Evolutionary conservation across 2,797 vertebrate species (phyloP).

Genomic region (Macroramphosus scolopax): DNA sequence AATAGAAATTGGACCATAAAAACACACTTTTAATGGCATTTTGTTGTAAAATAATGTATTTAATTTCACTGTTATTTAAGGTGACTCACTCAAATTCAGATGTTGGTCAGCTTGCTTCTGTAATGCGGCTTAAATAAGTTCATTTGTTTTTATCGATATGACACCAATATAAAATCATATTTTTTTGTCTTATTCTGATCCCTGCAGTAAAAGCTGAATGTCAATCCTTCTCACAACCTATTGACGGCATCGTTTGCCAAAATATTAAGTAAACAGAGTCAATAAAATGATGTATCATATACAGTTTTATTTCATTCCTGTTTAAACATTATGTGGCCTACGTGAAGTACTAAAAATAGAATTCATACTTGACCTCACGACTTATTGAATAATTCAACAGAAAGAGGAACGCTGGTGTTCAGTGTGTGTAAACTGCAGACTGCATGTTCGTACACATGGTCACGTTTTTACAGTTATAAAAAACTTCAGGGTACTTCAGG

Average conservation of each 20-base stretch:
- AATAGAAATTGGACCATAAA: too few species aligned
- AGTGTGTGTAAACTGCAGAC: conserved; percentile 43
- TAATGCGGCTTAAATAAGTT: too few species aligned
- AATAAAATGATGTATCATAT: conserved; percentile 13
- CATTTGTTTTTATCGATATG: too few species aligned
- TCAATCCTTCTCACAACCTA: too few species aligned
- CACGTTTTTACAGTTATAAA: neutral
- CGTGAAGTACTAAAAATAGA: conserved; percentile 14
- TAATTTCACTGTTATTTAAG: neutral
- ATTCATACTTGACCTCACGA: conserved; percentile 31
- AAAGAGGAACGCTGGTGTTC: conserved; percentile 49
- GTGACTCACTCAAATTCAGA: too few species aligned
- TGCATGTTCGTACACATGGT: conserved; percentile 13
- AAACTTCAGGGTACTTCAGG: conserved; percentile 46
- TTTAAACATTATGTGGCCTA: conserved; percentile 38
- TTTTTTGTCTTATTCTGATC: neutral
- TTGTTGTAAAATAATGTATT: neutral
- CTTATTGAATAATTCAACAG: conserved; percentile 19
- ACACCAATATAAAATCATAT: too few species aligned
- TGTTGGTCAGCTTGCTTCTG: too few species aligned
- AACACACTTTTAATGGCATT: neutral
- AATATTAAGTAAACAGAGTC: neutral
- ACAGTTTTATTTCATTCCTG: conserved; percentile 58
- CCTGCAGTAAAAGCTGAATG: conserved; percentile 2
- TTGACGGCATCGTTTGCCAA: too few species aligned